Percentiles rank a stretch among this genome's conserved stretches.
These are phyloP conservation scores for Brachypteracias leptosomus DNA, from an alignment of 2,113 vertebrate genomes.

Conservation along the genomic window DNA sequence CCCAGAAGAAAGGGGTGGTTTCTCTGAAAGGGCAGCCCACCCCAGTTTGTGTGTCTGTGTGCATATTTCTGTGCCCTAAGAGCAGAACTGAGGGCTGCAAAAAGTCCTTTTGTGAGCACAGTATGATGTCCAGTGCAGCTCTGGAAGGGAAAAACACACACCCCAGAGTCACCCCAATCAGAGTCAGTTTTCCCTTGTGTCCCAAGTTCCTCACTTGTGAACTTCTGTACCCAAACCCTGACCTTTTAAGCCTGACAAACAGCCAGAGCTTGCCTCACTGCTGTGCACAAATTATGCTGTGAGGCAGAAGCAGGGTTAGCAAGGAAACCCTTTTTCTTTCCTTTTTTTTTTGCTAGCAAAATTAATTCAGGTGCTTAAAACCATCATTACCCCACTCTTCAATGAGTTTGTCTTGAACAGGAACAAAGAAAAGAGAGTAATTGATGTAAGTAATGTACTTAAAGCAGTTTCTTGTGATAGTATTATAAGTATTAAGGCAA, in stretches of 20 bases:
- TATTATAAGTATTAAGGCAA: neutral
- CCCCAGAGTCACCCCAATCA: neutral
- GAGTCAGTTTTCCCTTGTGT: neutral
- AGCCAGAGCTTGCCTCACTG: neutral
- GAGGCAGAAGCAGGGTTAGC: neutral
- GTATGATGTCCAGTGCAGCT: neutral
- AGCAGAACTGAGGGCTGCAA: neutral
- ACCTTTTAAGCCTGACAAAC: constrained; percentile 1
- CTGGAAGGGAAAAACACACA: neutral
- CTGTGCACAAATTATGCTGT: fast-evolving
- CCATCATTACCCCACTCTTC: neutral
- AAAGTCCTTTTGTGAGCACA: constrained; percentile 1
- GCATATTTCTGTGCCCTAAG: neutral
- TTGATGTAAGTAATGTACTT: neutral
- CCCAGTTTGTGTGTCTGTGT: neutral
- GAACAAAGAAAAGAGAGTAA: neutral
- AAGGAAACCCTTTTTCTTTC: neutral
- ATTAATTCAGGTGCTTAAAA: neutral
- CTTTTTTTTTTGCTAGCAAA: neutral
- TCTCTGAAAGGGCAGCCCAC: neutral
- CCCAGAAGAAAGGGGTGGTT: neutral
- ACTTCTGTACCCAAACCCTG: constrained; percentile 15
- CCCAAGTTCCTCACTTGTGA: neutral
- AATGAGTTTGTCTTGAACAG: neutral
- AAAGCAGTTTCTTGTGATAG: neutral